Percentiles rank a stretch among this genome's conserved stretches.
Evolutionary conservation across 30 jellyfish, hydroid and myxozoan species (phyloP).

Genomic region (Aurelia sp.): DNA sequence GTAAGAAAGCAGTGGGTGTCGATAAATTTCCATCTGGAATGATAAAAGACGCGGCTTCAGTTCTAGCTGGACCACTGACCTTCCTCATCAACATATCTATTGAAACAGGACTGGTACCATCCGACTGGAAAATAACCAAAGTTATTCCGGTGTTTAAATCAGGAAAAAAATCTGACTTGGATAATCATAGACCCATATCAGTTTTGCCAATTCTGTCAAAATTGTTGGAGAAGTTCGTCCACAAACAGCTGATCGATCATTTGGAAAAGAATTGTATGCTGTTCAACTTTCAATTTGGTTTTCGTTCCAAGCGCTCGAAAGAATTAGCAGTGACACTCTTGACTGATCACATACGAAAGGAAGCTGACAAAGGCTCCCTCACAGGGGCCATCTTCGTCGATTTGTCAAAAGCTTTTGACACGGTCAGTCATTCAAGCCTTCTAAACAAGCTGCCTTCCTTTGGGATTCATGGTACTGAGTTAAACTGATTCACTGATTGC

Average conservation of each 20-base stretch:
- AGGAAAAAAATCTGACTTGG: constrained; percentile 54
- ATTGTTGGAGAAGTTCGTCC: constrained; percentile 58
- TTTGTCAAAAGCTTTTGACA: constrained; percentile 72
- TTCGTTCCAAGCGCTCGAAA: constrained; percentile 68
- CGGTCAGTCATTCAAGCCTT: constrained; percentile 72
- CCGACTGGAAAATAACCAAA: constrained; percentile 71
- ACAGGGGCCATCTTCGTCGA: constrained; percentile 68
- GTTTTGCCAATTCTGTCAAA: constrained; percentile 65
- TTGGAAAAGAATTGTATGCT: constrained; percentile 61
- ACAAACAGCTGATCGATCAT: constrained; percentile 73
- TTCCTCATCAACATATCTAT: constrained; percentile 15
- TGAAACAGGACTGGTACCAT: constrained; percentile 56
- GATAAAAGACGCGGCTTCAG: constrained; percentile 55
- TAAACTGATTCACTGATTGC: constrained; percentile 69
- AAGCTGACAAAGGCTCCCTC: constrained; percentile 63
- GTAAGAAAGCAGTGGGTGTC: constrained; percentile 56
- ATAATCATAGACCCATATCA: constrained; percentile 71
- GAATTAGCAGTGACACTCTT: constrained; percentile 67
- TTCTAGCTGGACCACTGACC: constrained; percentile 46
- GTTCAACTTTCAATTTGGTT: constrained; percentile 64
- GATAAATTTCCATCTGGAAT: constrained; percentile 60
- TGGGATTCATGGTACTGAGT: constrained; percentile 55
- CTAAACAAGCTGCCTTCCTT: constrained; percentile 54
- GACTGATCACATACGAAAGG: constrained; percentile 62
- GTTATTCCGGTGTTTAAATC: constrained; percentile 60